Evolutionary conservation across 2,113 vertebrate species (phyloP).

Genomic region (Dicentrarchus labrax): DNA sequence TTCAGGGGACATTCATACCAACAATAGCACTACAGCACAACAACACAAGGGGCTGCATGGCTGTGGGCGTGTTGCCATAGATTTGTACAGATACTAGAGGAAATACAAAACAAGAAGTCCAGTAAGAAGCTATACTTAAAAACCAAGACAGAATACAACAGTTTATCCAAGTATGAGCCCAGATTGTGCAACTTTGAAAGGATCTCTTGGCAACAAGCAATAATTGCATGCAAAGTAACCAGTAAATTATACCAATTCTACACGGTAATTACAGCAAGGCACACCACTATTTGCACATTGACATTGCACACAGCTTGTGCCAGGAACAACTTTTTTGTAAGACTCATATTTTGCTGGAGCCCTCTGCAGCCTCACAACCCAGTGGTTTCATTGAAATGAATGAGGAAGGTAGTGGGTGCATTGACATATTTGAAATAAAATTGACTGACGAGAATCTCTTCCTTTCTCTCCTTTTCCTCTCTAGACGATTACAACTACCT

Average conservation of each 20-base stretch:
- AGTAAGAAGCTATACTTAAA: conserved; percentile 7
- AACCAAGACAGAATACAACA: background rate
- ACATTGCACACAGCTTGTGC: background rate
- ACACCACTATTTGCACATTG: conserved; percentile 2
- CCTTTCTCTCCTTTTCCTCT: conserved; percentile 16
- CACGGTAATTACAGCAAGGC: background rate
- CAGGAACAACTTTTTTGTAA: no score
- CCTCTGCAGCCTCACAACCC: background rate
- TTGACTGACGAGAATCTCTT: background rate
- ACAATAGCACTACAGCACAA: background rate
- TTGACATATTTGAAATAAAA: no score
- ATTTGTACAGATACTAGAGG: background rate
- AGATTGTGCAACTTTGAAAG: background rate
- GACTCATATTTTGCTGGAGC: background rate
- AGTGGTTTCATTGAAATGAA: background rate
- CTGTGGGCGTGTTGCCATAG: conserved; percentile 1
- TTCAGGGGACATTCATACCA: background rate
- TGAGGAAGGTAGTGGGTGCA: no score
- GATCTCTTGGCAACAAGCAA: background rate
- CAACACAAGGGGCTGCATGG: background rate
- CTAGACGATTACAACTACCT: conserved; percentile 89
- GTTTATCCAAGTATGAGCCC: background rate
- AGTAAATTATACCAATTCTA: no score
- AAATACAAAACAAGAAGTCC: background rate
- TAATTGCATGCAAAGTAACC: no score